Base-by-base conservation (phyloP, 64 coral and sea anemone species). In the Cladopsammia gracilis region DNA sequence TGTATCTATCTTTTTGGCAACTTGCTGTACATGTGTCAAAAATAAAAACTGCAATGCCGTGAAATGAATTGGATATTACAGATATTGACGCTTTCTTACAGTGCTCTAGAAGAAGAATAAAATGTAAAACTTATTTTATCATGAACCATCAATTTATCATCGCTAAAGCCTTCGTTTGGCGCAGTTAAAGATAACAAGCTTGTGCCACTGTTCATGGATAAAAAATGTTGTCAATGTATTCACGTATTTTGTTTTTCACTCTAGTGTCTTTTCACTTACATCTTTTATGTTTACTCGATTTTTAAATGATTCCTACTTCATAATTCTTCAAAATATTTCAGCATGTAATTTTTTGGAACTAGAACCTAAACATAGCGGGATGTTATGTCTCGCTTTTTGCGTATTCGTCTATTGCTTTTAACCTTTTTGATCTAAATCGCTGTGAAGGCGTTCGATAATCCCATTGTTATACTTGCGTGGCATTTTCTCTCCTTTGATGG, bases 381-480 rank as follows among this genome's bases (percentile, higher is more conserved):
- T 80, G 77, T 44, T 80, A 46, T 62, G 77, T 80, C 77, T 80
- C 9, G 10, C n/a, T 78, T 80, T 61, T n/a, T 75, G 46, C 10
- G 10, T 72, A 12, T 45, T 45, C 45, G 45, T 75, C 47, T 75
- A 8, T 75, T 75, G 16, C 7, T 45, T 50, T 75, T 9, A 49
- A 20, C 16, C 1, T 20, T 75, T 20, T 8, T 49, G 11, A 49
- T 75, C 45, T 16, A 12, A 75, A 16, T 75, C 3, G 4, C 44
- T 5, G 34, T 7, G 13, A 61, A 14, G 24, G 52, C 76, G 76
- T 56, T 78, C 22, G 15, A 13, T 73, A 56, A 57, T 12, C n/a
- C 50, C 10, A 57, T 14, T 78, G 76, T 78, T 25, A 12, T 25
- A 6, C 5, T 7, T 5, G 18, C 14, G 3, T 56, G 53, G 12